Conservation (phyloP, 1,140 invertebrate species). For the Agraylea sexmaculata region DNA sequence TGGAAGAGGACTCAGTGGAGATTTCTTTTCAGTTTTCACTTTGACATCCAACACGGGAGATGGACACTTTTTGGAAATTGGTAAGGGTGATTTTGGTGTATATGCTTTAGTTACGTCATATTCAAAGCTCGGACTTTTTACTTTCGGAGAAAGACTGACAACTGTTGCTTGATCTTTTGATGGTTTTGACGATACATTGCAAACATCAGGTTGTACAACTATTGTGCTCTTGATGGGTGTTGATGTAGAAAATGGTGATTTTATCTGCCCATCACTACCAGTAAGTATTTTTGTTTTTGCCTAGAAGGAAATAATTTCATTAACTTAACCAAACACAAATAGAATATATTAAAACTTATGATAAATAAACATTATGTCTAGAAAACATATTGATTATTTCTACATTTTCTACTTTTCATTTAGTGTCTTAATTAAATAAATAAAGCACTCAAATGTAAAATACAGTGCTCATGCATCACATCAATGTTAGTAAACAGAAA, state of each 20-base stretch:
- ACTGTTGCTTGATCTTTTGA: conserved; percentile 26
- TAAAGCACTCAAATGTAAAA: too few species aligned
- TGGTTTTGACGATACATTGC: conserved; percentile 14
- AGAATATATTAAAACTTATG: too few species aligned
- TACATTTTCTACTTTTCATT: too few species aligned
- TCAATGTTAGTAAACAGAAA: too few species aligned
- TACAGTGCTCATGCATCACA: too few species aligned
- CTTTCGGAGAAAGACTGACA: conserved; percentile 34
- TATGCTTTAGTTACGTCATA: conserved; percentile 10
- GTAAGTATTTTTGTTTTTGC: conserved; percentile 22
- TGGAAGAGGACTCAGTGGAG: conserved; percentile 15
- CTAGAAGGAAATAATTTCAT: too few species aligned
- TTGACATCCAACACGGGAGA: conserved; percentile 20
- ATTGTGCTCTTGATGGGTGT: conserved; percentile 33
- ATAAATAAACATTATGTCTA: too few species aligned
- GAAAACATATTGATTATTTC: too few species aligned
- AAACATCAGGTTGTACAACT: conserved; percentile 17
- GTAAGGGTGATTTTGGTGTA: conserved; percentile 7
- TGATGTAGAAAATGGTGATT: conserved; percentile 31
- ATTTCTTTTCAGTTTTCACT: conserved; percentile 15
- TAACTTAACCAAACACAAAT: too few species aligned
- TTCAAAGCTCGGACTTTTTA: conserved; percentile 12
- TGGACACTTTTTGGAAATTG: conserved; percentile 12
- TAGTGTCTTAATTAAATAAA: too few species aligned
- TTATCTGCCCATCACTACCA: conserved; percentile 24